Conservation (phyloP, 2,797 vertebrate genomes). For the Pseudochromis fuscus region DNA sequence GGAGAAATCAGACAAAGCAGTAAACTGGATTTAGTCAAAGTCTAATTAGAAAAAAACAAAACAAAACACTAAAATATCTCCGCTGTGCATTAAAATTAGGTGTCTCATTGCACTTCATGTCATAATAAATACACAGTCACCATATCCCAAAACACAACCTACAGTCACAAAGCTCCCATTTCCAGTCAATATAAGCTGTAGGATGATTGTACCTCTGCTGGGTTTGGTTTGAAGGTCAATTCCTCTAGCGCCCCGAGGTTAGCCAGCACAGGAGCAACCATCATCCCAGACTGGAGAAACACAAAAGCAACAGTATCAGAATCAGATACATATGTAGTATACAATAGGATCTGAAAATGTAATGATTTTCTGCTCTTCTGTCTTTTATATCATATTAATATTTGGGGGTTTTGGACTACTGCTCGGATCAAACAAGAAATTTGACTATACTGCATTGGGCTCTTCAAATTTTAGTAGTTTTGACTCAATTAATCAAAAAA, state of each 20-base stretch:
- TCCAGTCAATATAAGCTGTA: background rate
- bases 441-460: background rate
- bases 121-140: background rate
- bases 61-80: too few relatives aligned
- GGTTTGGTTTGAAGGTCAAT: slow-evolving; percentile 88
- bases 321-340: background rate
- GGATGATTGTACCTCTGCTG: slow-evolving; percentile 85
- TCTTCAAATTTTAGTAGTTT: background rate
- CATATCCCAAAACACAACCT: background rate
- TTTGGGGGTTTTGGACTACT: too few relatives aligned
- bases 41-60: too few relatives aligned
- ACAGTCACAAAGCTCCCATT: too few relatives aligned
- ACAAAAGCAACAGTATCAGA: background rate
- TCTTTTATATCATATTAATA: too few relatives aligned
- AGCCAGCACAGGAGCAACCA: slow-evolving; percentile 89
- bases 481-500: background rate
- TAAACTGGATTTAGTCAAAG: too few relatives aligned
- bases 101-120: too few relatives aligned
- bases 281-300: slow-evolving; percentile 83
- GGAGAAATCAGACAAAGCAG: too few relatives aligned
- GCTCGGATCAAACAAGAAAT: background rate
- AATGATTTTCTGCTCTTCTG: background rate
- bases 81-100: too few relatives aligned
- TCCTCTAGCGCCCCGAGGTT: slow-evolving; percentile 89
- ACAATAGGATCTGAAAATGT: background rate